Conservation (phyloP, 1,140 invertebrate genomes). For the Papilio polytes region DNA sequence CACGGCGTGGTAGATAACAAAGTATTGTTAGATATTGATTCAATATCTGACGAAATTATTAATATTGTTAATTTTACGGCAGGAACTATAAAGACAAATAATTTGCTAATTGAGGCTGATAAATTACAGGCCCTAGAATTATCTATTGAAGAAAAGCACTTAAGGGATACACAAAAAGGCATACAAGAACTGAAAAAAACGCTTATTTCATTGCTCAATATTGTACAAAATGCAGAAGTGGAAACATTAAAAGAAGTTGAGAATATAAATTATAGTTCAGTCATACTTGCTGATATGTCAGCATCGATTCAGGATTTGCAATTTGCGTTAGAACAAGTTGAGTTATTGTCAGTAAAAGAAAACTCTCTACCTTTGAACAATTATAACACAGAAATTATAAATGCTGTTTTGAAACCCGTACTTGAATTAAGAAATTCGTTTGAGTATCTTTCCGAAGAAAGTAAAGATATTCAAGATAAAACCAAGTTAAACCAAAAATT, state of each 20-base stretch:
- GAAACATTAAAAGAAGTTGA: slow-evolving; percentile 49
- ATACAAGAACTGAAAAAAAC: slow-evolving; percentile 78
- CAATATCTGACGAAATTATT: slow-evolving; percentile 79
- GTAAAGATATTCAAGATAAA: slow-evolving; percentile 56
- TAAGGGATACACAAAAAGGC: slow-evolving; percentile 80
- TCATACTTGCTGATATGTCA: slow-evolving; percentile 80
- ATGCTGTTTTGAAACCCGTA: slow-evolving; percentile 71
- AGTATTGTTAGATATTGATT: slow-evolving; percentile 67
- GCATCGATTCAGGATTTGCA: slow-evolving; percentile 83
- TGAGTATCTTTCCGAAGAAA: slow-evolving; percentile 66
- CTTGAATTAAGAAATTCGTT: slow-evolving; percentile 72
- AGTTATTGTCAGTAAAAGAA: slow-evolving; percentile 68
- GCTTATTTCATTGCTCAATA: slow-evolving; percentile 64
- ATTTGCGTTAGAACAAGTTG: slow-evolving; percentile 79
- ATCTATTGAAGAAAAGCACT: slow-evolving; percentile 76
- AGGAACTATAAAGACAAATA: slow-evolving; percentile 81
- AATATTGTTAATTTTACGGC: slow-evolving; percentile 81
- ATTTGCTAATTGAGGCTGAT: slow-evolving; percentile 79
- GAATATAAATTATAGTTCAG: slow-evolving; percentile 62
- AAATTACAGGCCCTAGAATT: slow-evolving; percentile 80
- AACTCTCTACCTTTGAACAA: slow-evolving; percentile 60
- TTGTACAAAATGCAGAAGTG: slow-evolving; percentile 63
- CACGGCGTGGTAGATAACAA: slow-evolving; percentile 54
- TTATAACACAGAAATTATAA: slow-evolving; percentile 76
- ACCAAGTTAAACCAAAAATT: slow-evolving; percentile 56